Percentiles rank a stretch among this genome's conserved stretches.
Conservation (phyloP, 2,888 invertebrate species). For the Oscheius onirici region DNA sequence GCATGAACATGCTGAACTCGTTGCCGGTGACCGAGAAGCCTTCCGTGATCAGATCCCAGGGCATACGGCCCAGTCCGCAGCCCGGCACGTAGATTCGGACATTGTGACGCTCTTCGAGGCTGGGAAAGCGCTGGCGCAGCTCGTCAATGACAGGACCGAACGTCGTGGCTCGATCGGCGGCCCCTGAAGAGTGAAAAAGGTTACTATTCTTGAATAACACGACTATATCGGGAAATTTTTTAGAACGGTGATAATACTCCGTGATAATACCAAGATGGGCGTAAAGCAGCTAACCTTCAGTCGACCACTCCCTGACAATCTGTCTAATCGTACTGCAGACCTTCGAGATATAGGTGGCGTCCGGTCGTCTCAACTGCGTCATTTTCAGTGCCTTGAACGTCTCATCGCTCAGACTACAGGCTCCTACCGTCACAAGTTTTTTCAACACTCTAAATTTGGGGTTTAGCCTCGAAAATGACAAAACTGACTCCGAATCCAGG, state of each 20-base stretch:
- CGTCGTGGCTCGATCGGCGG: constrained; percentile 75
- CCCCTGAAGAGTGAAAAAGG: too few species aligned
- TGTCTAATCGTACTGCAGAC: constrained; percentile 93
- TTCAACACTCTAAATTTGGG: constrained; percentile 37
- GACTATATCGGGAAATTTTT: too few species aligned
- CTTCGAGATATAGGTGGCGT: constrained; percentile 79
- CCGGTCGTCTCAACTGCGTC: constrained; percentile 47
- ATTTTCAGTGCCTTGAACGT: constrained; percentile 38
- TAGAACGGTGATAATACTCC: too few species aligned
- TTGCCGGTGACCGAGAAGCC: constrained; percentile 95
- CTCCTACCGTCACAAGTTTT: constrained; percentile 36
- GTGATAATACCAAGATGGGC: too few species aligned
- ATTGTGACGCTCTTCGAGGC: constrained; percentile 71
- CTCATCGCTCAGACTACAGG: constrained; percentile 42
- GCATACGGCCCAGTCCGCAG: constrained; percentile 89
- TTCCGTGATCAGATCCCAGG: constrained; percentile 88
- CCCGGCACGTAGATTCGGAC: constrained; percentile 90
- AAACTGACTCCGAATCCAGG: constrained; percentile 48
- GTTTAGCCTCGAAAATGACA: constrained; percentile 1
- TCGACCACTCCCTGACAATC: constrained; percentile 95
- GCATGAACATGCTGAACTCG: constrained; percentile 96
- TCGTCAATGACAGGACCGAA: constrained; percentile 90
- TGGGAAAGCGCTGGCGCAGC: constrained; percentile 79
- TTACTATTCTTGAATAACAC: too few species aligned
- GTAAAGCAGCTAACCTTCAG: constrained; percentile 73